Percentiles rank a stretch among this genome's conserved stretches.
phyloP scores from a whole-genome alignment of 2,797 vertebrate genomes.

The Knipowitschia caucasica region DNA sequence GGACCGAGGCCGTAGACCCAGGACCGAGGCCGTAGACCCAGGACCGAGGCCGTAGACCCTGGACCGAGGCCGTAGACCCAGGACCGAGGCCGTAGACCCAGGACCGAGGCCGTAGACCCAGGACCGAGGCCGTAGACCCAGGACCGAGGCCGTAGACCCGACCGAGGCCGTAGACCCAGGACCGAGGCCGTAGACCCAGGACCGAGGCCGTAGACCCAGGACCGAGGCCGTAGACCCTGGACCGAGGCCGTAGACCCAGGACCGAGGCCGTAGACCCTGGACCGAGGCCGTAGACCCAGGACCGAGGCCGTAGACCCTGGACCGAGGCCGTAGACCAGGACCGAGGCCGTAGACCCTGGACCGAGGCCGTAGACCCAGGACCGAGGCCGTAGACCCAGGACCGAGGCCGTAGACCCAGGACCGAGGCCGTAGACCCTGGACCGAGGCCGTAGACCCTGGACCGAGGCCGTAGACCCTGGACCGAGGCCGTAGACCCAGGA shows the following conservation, averaged over 20 bases:
- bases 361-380: slow-evolving; percentile 51
- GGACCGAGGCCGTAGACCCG: no score
- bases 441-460: slow-evolving; percentile 60
- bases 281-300: no score
- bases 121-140: slow-evolving; percentile 51
- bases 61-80: no score
- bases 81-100: slow-evolving; percentile 51
- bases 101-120: slow-evolving; percentile 51
- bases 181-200: slow-evolving; percentile 51
- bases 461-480: slow-evolving; percentile 51
- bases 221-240: no score
- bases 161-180: no score
- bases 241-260: no score
- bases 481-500: slow-evolving; percentile 51
- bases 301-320: no score
- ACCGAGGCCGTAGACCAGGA: no score
- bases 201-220: slow-evolving; percentile 51
- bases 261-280: no score
- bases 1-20: slow-evolving; percentile 51
- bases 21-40: slow-evolving; percentile 51
- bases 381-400: slow-evolving; percentile 51
- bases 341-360: slow-evolving; percentile 60
- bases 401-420: slow-evolving; percentile 51
- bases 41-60: no score
- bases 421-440: no score